phyloP scores from a whole-genome alignment of 2,888 invertebrate genomes.

The Trileptium ribeirensis region DNA sequence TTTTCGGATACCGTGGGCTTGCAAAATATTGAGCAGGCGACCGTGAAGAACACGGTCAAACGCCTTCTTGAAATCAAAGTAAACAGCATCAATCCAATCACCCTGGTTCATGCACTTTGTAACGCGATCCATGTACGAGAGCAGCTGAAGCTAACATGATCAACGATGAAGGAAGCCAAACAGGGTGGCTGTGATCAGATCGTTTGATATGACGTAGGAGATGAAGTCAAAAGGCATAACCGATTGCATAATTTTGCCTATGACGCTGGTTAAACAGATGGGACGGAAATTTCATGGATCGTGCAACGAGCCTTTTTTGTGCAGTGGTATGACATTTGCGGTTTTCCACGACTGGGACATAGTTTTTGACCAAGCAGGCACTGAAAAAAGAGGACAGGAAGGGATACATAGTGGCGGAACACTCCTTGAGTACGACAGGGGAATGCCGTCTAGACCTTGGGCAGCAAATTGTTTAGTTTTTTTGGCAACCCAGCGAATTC shows the following conservation, averaged over 20 bases:
- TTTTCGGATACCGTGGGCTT: too few relatives aligned
- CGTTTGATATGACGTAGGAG: not conserved
- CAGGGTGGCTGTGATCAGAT: too few relatives aligned
- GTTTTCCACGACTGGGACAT: not conserved
- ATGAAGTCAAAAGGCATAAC: not conserved
- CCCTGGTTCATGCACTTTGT: too few relatives aligned
- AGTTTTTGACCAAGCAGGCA: not conserved
- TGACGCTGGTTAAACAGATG: too few relatives aligned
- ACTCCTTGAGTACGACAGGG: not conserved
- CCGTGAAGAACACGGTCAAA: too few relatives aligned
- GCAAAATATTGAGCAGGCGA: too few relatives aligned
- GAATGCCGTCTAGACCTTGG: not conserved
- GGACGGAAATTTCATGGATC: not conserved
- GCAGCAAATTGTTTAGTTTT: not conserved
- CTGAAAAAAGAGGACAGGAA: not conserved
- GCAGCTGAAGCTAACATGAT: too few relatives aligned
- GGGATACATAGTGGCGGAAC: not conserved
- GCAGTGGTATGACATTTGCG: not conserved
- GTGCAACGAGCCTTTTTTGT: not conserved
- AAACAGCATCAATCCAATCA: too few relatives aligned
- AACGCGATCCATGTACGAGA: too few relatives aligned
- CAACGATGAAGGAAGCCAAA: not conserved
- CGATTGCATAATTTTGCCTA: not conserved
- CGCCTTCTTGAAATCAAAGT: too few relatives aligned
- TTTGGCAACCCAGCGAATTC: not conserved